Percentiles rank a stretch among this genome's conserved stretches.
Evolutionary conservation across 2,113 vertebrate species (phyloP).

Genomic region (Dendrocopos noguchii): DNA sequence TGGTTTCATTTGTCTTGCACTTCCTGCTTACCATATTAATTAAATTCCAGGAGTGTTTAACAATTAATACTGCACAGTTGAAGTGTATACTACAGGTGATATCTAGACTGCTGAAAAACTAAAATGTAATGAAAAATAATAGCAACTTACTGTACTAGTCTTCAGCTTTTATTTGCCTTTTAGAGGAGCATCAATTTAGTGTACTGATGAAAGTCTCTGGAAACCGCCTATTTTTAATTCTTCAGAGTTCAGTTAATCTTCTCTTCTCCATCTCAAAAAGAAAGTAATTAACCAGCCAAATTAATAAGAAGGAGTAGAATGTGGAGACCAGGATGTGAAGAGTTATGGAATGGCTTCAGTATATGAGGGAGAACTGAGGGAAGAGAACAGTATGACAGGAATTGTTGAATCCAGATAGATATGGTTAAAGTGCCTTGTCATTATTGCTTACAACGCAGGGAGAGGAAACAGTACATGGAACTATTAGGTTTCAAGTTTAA

Average conservation of each 20-base stretch:
- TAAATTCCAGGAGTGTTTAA: not conserved
- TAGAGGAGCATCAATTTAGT: not conserved
- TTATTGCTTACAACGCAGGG: not conserved
- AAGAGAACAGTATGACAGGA: rapidly evolving
- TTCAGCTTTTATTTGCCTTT: not conserved
- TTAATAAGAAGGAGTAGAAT: not conserved
- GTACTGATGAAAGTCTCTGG: no score
- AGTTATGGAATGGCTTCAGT: not conserved
- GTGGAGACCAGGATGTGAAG: not conserved
- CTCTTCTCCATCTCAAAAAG: not conserved
- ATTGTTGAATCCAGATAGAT: not conserved
- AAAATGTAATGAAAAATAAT: not conserved
- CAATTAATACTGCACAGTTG: not conserved
- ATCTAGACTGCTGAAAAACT: not conserved
- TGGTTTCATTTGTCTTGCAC: not conserved
- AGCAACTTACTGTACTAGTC: not conserved
- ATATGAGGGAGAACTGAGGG: not conserved
- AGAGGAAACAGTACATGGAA: not conserved
- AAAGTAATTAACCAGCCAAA: not conserved
- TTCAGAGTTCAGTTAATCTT: not conserved
- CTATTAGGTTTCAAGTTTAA: not conserved
- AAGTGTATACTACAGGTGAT: not conserved
- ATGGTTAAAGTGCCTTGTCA: not conserved
- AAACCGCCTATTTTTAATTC: no score
- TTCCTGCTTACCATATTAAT: not conserved